Evolutionary conservation across 2,113 vertebrate genomes (phyloP), one percentile per base, ranked within the genome.

Genomic region (Equus quagga): DNA sequence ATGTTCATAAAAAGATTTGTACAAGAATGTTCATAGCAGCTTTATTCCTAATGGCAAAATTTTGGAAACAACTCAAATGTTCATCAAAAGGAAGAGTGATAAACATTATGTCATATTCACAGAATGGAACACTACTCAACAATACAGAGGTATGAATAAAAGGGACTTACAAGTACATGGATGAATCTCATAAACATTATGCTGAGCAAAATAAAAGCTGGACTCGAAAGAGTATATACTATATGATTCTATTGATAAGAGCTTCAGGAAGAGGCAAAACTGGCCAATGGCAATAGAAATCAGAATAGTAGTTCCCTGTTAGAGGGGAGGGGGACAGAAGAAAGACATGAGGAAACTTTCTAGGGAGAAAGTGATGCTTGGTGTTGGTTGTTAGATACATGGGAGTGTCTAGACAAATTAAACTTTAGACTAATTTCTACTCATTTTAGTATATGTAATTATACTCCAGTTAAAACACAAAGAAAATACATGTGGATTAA

Each of bases 1-100:
- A 41, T 33, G 15, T 58, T 91, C 62, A 56, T 83, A 51, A 76
- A 69, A 73, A 67, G 44, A 73, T 44, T 58, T 70, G 28, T 19
- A 62, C 13, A 75, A 26, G 33, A 65, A 72, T 78, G 17, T 36
- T 62, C 41, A 79, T 31, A 73, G 67, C 23, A 84, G 31, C 17
- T 97, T 96, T 91, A 95, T 56, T 93, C 51, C 91, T 36, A 65
- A 58, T 33, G 33, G 23, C 14, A 93, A 93, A 97, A 73, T 60
- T 78, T 24, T 84, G 26, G 19, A 49, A 46, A 60, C 17, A 14
- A 95, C 2, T 17, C 31, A 79, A 78, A 89, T 86, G n/a, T 46
- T 83, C 23, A 91, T 93, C 62, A 75, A 36, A n/a, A 36, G 3
- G 15, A 73, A 41, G 8, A 80, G 13, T 49, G 65, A 56, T 81